Base-by-base conservation (phyloP, 2,888 invertebrate genomes). In the Lithophane ornitopus region DNA sequence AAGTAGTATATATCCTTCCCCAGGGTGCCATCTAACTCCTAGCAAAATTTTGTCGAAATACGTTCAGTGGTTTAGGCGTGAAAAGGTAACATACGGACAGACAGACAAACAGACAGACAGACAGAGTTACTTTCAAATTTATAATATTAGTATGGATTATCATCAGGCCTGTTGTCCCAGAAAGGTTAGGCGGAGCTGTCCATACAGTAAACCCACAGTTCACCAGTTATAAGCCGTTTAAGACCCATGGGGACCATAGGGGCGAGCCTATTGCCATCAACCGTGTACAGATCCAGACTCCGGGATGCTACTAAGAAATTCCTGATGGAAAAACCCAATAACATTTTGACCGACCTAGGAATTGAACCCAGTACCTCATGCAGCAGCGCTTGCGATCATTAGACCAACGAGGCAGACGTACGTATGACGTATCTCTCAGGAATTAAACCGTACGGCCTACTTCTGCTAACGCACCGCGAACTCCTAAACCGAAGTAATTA, bases 401-500 rank as follows among this genome's bases (percentile, higher is more conserved):
- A 28, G 6, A 28, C 59, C 22, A 22, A 22, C 0, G 8, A 61
- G 12, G 7, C 22, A 61, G 22, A 19, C 22, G 22, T n/a, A 39
- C 61, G 61, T 34, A 59, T 59, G 46, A 49, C 19, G 46, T 61
- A 61, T 3, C 14, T 12, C 34, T 56, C 16, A 28, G 22, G 41
- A 49, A 63, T 63, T 16, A 69, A 54, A 41, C 3, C 22, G 12
- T 39, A 46, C 8, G 39, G 3, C n/a, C 54, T 44, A 9, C 26
- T 76, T 44, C 14, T 26, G 56, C 22, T 67, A 46, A 78, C 59
- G 52, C 62, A 19, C 8, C 54, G 16, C 14, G 49, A 73, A 74
- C 34, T 70, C n/a, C 63, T 79, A 67, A 78, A 61, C 71, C 54
- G 66, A 59, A 67, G 52, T 66, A 74, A 85, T 74, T 72, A 74